Percentiles rank a stretch among this genome's conserved stretches.
Conservation (phyloP, 2,888 invertebrate species). For the Drosophila pullipes region DNA sequence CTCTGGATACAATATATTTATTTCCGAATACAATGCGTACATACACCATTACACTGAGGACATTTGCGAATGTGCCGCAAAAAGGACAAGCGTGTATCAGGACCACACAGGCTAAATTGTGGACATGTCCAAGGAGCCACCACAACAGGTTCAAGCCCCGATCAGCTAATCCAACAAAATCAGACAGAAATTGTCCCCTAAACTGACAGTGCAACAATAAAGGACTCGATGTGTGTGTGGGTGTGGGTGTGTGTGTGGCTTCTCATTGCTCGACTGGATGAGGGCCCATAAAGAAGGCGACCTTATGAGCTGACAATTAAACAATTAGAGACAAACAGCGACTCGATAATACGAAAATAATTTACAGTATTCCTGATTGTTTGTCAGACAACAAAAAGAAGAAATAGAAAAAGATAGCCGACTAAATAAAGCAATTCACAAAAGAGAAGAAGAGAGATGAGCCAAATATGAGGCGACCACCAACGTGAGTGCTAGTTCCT, state of each 20-base stretch:
- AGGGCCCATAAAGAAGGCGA: slow-evolving; percentile 46
- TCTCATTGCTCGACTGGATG: slow-evolving; percentile 24
- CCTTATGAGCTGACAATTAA: slow-evolving; percentile 78
- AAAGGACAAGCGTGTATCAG: slow-evolving; percentile 45
- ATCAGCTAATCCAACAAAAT: slow-evolving; percentile 64
- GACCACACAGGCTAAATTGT: slow-evolving; percentile 61
- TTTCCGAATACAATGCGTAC: slow-evolving; percentile 34
- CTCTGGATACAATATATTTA: slow-evolving; percentile 4
- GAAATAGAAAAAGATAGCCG: slow-evolving; percentile 28
- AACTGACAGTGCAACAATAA: slow-evolving; percentile 65
- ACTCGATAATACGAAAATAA: slow-evolving; percentile 83
- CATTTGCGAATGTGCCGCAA: slow-evolving; percentile 28
- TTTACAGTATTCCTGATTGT: slow-evolving; percentile 63
- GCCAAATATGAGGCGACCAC: slow-evolving; percentile 75
- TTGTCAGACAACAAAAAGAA: neutral
- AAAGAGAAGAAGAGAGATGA: slow-evolving; percentile 57
- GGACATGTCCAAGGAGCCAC: slow-evolving; percentile 45
- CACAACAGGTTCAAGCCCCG: slow-evolving; percentile 59
- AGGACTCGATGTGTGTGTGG: neutral
- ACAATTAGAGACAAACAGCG: slow-evolving; percentile 81
- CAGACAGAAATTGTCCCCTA: slow-evolving; percentile 51
- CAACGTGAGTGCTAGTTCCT: slow-evolving; percentile 54
- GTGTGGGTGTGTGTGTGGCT: slow-evolving; percentile 25
- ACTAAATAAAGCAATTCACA: slow-evolving; percentile 80
- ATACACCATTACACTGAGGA: slow-evolving; percentile 54